Evolutionary conservation across 2,888 invertebrate genomes (phyloP), one percentile per base, ranked within the genome.

Genomic region (Tortrix viridana): DNA sequence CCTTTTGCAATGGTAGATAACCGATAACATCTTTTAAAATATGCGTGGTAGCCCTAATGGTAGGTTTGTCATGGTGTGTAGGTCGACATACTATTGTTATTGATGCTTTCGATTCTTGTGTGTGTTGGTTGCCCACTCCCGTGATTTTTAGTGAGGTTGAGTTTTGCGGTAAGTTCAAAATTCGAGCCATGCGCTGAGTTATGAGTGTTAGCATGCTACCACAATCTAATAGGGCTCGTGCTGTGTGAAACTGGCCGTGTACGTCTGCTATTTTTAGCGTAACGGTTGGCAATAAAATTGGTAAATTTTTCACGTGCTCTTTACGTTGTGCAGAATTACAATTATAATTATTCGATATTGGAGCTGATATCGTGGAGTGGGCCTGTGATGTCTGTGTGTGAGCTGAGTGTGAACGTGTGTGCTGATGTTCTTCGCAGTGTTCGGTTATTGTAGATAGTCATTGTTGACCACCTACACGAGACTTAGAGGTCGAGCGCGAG

Each of bases 101-200:
- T 14, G 50, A 50, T 37, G 18, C 37, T n/a, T 50, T 19, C 14
- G 50, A 50, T 6, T 50, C 50, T 5, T 50, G 50, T 50, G 37
- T 38, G 50, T 38, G 50, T 1, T 50, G 50, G 37, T 50, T 50
- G 37, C 50, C 50, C n/a, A 50, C 50, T 38, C 50, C 37, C 38
- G 37, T 20, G 50, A 50, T 50, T 50, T 50, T 50, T 12, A 37
- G 19, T 38, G 50, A 38, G 12, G 37, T 37, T n/a, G 50, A 6
- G 14, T 50, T 50, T 38, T 4, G n/a, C 9, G 37, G 37, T 19
- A 50, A 37, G 14, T 50, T 50, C 38, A 50, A 50, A 37, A 38
- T 38, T 50, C 50, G 50, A 38, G 50, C 50, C 50, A 50, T 38
- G 50, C 50, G 50, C 38, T 50, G 37, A 38, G 50, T 50, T 14